Base-by-base conservation (phyloP, 2,113 vertebrate genomes). In the Myotis yumanensis region DNA sequence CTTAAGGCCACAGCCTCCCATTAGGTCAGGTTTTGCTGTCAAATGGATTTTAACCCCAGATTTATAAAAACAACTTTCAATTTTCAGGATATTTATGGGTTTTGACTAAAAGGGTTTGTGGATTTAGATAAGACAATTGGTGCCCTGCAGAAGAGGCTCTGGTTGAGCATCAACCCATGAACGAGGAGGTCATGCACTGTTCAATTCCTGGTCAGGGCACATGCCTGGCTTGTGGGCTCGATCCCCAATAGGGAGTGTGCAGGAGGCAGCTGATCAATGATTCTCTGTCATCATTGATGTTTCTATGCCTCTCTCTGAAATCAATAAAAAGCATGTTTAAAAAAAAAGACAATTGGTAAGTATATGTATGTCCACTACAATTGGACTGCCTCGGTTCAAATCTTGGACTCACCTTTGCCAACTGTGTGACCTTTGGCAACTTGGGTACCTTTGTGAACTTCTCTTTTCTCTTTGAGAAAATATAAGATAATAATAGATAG, bases 21-120 rank as follows among this genome's bases (percentile, higher is more conserved):
- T 83, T 79, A 83, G 43, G 20, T 88, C 57, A 16, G 3, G 4
- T 91, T 48, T 90, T 81, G 28, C 51, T 95, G 54, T 71, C 46
- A 79, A 71, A 51, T 88, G 57, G 57, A 79, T 95, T 95, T 93
- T 89, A 89, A 89, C 12, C 77, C 40, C n/a, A 59, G 43, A 92
- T 73, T 95, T 82, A 86, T n/a, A 62, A 62, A 92, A 79, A 82
- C 32, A 57, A 1, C 62, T 82, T 69, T 89, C 2, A 54, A 17
- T 87, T 86, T 76, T 81, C 16, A 68, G 37, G 37, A 40, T 87
- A 59, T 22, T 92, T 94, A 68, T 16, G n/a, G 43, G 12, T 87
- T 52, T 69, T 87, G 22, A 54, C 32, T 92, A 54, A 81, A 93
- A 93, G 54, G 28, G 7, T 72, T 11, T 68, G 17, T 76, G 54